Conservation (phyloP, 2,113 vertebrate genomes). For the Trochalopteron elliotii region DNA sequence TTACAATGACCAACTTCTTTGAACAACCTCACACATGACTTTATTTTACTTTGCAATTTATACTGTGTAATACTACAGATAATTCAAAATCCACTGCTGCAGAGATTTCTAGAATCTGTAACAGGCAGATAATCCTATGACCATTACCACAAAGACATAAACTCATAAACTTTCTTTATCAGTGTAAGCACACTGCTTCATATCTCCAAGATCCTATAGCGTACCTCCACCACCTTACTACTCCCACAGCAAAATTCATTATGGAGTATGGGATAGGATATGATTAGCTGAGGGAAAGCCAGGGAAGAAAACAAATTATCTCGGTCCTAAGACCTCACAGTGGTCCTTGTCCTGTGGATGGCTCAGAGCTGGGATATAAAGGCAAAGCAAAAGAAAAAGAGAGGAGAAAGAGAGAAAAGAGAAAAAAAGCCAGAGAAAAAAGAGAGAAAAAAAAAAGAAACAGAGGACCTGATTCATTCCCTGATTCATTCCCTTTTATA, state of each 20-base stretch:
- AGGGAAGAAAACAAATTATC: neutral
- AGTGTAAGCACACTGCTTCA: neutral
- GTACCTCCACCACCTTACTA: neutral
- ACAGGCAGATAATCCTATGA: neutral
- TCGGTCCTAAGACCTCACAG: neutral
- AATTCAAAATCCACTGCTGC: neutral
- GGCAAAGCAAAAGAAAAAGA: neutral
- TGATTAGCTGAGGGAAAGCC: neutral
- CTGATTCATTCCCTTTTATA: neutral
- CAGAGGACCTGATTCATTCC: neutral
- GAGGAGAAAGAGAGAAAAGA: neutral
- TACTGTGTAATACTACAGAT: neutral
- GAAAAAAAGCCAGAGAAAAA: neutral
- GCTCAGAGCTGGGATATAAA: neutral
- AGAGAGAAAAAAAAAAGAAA: neutral
- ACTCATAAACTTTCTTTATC: neutral
- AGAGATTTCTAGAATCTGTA: neutral
- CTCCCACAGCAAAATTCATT: neutral
- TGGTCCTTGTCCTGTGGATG: neutral
- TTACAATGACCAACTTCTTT: neutral
- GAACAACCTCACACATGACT: neutral
- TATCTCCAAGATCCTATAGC: neutral
- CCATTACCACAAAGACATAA: neutral
- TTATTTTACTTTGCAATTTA: neutral
- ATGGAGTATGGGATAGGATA: neutral